Evolutionary conservation across 1,140 invertebrate species (phyloP).

Genomic region (Anastatus disparis): DNA sequence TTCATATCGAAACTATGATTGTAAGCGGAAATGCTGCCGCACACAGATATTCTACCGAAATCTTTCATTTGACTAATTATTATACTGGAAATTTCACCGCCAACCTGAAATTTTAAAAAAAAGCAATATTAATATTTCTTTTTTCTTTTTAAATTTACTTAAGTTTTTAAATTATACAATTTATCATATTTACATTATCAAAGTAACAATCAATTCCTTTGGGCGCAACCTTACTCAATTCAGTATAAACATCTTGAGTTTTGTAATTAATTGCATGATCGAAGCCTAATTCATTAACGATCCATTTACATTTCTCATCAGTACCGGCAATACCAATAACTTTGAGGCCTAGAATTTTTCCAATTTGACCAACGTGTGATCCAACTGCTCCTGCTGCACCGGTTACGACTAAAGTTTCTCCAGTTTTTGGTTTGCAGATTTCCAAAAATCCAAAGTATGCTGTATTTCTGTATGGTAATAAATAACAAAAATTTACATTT

Average conservation of each 20-base stretch:
- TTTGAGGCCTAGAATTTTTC: slow-evolving; percentile 74
- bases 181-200: slow-evolving; percentile 71
- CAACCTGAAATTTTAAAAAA: slow-evolving; percentile 66
- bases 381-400: slow-evolving; percentile 77
- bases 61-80: slow-evolving; percentile 73
- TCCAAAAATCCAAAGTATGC: slow-evolving; percentile 80
- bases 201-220: slow-evolving; percentile 79
- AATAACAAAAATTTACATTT: too few relatives aligned
- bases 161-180: neutral
- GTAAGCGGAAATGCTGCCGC: slow-evolving; percentile 74
- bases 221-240: slow-evolving; percentile 73
- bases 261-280: slow-evolving; percentile 81
- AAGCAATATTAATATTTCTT: neutral
- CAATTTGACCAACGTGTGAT: slow-evolving; percentile 78
- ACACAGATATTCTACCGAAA: slow-evolving; percentile 72
- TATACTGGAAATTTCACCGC: slow-evolving; percentile 72
- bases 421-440: slow-evolving; percentile 74
- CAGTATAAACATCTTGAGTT: slow-evolving; percentile 66
- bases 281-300: slow-evolving; percentile 74
- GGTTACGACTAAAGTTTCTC: slow-evolving; percentile 76
- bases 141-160: neutral
- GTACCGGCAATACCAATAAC: slow-evolving; percentile 79
- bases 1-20: slow-evolving; percentile 31
- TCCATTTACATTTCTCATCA: slow-evolving; percentile 77
- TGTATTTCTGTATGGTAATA: too few relatives aligned